These are phyloP conservation scores for Augochlora pura DNA, from an alignment of 1,140 invertebrate genomes.

Conservation along the genomic window DNA sequence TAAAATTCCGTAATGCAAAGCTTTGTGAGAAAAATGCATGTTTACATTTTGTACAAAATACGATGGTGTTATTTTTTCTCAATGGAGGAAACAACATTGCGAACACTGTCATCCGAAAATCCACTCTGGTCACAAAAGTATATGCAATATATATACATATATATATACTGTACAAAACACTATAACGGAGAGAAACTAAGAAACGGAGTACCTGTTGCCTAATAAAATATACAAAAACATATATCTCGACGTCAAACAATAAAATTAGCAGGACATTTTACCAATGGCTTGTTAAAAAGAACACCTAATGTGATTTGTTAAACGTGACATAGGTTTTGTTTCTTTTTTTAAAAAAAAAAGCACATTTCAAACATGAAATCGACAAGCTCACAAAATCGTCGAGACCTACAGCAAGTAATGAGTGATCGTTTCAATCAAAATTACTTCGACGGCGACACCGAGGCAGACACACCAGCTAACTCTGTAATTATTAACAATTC, in stretches of 20 bases:
- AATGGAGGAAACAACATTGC: conserved; percentile 41
- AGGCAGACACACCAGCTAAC: not conserved
- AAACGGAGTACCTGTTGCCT: conserved; percentile 15
- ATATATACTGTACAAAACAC: conserved; percentile 35
- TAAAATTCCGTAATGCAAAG: conserved; percentile 42
- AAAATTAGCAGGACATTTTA: conserved; percentile 12
- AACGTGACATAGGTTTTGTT: conserved; percentile 10
- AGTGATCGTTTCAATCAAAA: conserved; percentile 3
- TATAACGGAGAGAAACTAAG: conserved; percentile 28
- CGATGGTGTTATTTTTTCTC: conserved; percentile 26
- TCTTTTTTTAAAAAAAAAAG: not conserved
- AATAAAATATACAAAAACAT: conserved; percentile 30
- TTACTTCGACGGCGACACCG: not conserved
- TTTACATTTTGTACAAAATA: conserved; percentile 55
- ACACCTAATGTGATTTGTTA: not conserved
- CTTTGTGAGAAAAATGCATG: conserved; percentile 46
- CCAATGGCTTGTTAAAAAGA: conserved; percentile 12
- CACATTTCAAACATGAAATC: conserved; percentile 1
- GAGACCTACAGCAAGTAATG: conserved; percentile 1
- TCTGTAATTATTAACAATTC: conserved; percentile 2
- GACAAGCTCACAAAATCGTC: too few relatives aligned
- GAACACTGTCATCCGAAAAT: conserved; percentile 36
- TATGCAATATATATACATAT: conserved; percentile 20
- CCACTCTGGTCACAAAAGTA: conserved; percentile 28
- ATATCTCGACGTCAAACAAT: conserved; percentile 20